A percentile compares a stretch with the other conserved stretches of the same genome.
phyloP scores from a whole-genome alignment of 2,888 invertebrate species.

The Phengaris arion region DNA sequence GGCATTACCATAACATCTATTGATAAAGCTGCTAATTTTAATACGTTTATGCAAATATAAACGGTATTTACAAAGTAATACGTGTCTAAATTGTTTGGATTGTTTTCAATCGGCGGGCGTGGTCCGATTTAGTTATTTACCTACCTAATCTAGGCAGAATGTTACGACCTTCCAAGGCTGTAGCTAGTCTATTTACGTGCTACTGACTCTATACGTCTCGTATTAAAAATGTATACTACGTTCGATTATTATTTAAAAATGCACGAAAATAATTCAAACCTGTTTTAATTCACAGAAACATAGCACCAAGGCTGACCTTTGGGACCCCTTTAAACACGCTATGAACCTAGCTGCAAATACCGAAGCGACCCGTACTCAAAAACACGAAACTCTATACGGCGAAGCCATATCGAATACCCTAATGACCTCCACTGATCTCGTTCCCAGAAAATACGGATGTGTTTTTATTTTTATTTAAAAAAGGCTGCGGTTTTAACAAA shows the following conservation, averaged over 20 bases:
- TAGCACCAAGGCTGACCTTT: not conserved
- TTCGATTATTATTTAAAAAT: not conserved
- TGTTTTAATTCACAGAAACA: not conserved
- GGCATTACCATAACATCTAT: slow-evolving; percentile 36
- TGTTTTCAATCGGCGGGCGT: slow-evolving; percentile 12
- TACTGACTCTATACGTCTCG: slow-evolving; percentile 15
- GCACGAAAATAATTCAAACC: not conserved
- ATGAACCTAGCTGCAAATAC: slow-evolving; percentile 4
- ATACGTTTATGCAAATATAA: slow-evolving; percentile 17
- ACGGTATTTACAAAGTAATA: not conserved
- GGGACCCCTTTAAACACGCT: not conserved
- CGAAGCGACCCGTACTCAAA: not conserved
- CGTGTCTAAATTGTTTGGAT: not conserved
- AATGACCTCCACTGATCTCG: slow-evolving; percentile 51
- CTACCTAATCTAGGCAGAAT: slow-evolving; percentile 21
- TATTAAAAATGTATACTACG: not conserved
- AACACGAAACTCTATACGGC: slow-evolving; percentile 27
- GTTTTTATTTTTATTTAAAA: slow-evolving; percentile 40
- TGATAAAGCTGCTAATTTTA: slow-evolving; percentile 23
- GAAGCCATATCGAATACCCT: slow-evolving; percentile 47
- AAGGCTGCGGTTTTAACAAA: slow-evolving; percentile 41
- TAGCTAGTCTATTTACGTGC: not conserved
- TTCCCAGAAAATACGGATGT: slow-evolving; percentile 41
- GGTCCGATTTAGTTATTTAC: slow-evolving; percentile 13
- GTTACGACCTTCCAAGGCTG: slow-evolving; percentile 25